Conservation (phyloP, 2,888 invertebrate genomes). For the Palloptera scutellata region DNA sequence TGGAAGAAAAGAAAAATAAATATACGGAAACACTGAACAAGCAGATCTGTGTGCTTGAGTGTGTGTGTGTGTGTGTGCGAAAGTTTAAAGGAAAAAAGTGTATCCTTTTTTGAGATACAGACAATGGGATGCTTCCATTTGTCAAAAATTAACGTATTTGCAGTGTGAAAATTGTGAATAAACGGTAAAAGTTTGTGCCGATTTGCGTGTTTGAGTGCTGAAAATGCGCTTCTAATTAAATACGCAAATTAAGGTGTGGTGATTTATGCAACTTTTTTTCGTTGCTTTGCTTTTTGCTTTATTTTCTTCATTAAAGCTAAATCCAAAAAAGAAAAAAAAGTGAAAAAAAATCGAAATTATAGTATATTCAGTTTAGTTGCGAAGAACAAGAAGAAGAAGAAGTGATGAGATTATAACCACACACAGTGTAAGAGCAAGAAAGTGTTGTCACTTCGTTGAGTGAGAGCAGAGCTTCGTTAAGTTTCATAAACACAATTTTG, state of each 20-base stretch:
- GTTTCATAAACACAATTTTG: constrained; percentile 53
- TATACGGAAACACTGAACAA: neutral
- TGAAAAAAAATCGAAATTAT: constrained; percentile 22
- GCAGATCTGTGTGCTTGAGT: neutral
- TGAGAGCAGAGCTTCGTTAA: constrained; percentile 49
- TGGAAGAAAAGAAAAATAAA: neutral
- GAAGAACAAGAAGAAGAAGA: constrained; percentile 27
- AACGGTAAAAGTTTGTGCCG: neutral
- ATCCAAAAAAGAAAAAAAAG: constrained; percentile 25
- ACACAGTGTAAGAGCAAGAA: constrained; percentile 28
- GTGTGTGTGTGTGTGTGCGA: constrained; percentile 5
- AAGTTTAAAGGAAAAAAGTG: constrained; percentile 18
- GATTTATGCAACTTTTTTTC: constrained; percentile 56
- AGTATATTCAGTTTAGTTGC: constrained; percentile 20
- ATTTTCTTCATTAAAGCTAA: too few species aligned
- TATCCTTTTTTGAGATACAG: constrained; percentile 21
- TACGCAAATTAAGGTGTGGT: constrained; percentile 61
- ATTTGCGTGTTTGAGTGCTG: neutral
- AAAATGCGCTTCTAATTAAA: constrained; percentile 5
- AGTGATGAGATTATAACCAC: constrained; percentile 25
- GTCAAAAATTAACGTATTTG: neutral
- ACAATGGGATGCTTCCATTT: constrained; percentile 9
- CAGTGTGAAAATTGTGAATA: constrained; percentile 5
- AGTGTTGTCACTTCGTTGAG: constrained; percentile 34
- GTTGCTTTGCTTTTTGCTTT: too few species aligned